Evolutionary conservation across 1,140 invertebrate species (phyloP).

Genomic region (Steinernema khuongi): DNA sequence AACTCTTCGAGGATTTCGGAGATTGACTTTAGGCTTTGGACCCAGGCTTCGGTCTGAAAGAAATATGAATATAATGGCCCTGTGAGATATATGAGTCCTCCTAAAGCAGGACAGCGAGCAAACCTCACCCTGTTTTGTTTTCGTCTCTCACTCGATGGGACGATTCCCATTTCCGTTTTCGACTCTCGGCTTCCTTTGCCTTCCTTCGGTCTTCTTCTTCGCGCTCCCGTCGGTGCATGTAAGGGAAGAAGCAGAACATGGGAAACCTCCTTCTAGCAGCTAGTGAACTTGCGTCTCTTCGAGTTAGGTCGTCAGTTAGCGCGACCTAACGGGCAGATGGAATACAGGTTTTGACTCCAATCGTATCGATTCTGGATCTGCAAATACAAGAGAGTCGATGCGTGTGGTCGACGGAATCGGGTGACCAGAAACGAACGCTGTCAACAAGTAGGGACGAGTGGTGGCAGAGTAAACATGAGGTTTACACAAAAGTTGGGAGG

Average conservation of each 20-base stretch:
- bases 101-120: not conserved
- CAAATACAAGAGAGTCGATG: not conserved
- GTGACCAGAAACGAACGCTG: too few relatives aligned
- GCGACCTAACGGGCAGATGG: too few relatives aligned
- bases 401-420: too few relatives aligned
- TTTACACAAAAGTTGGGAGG: too few relatives aligned
- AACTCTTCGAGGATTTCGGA: not conserved
- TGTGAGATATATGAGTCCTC: too few relatives aligned
- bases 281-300: not conserved
- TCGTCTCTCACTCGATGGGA: conserved; percentile 11
- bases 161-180: not conserved
- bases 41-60: not conserved
- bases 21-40: not conserved
- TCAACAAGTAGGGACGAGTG: too few relatives aligned
- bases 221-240: not conserved
- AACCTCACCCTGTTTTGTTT: conserved; percentile 1
- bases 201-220: not conserved
- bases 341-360: too few relatives aligned
- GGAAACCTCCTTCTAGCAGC: not conserved
- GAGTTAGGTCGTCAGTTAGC: not conserved
- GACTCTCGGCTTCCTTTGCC: not conserved
- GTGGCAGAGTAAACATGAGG: too few relatives aligned
- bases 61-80: too few relatives aligned
- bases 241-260: conserved; percentile 11
- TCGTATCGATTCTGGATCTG: not conserved